A percentile compares a stretch with the other conserved stretches of the same genome.
These are phyloP conservation scores for Pentamera pediparva DNA, from an alignment of 53 echinoderm and acorn worm genomes.

Conservation along the genomic window DNA sequence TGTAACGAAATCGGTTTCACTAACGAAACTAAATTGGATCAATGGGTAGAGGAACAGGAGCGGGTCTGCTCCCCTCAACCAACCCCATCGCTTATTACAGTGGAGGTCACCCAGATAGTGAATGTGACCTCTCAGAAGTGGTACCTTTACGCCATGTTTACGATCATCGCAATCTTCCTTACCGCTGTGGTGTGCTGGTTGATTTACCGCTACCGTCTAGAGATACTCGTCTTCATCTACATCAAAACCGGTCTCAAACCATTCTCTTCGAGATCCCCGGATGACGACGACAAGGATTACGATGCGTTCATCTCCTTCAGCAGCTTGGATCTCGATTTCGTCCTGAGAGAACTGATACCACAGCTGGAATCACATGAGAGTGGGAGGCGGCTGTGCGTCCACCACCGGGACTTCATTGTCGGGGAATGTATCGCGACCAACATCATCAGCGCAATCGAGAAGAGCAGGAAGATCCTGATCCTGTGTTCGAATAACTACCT, in stretches of 20 bases:
- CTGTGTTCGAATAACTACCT: slow-evolving; percentile 56
- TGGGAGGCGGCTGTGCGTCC: slow-evolving; percentile 43
- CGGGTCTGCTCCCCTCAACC: no score
- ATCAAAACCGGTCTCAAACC: slow-evolving; percentile 13
- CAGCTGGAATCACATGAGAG: slow-evolving; percentile 45
- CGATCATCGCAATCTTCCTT: neutral
- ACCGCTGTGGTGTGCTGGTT: neutral
- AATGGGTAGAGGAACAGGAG: neutral
- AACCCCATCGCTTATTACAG: no score
- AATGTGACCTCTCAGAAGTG: no score
- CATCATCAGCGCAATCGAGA: slow-evolving; percentile 56
- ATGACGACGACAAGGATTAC: slow-evolving; percentile 35
- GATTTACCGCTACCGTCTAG: slow-evolving; percentile 18
- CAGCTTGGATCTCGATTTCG: slow-evolving; percentile 50
- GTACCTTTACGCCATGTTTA: no score
- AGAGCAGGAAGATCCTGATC: slow-evolving; percentile 49
- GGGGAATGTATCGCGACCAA: slow-evolving; percentile 64
- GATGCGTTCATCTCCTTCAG: slow-evolving; percentile 76
- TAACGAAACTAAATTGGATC: slow-evolving; percentile 1
- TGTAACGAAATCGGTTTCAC: neutral
- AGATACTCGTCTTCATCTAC: slow-evolving; percentile 47
- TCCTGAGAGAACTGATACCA: slow-evolving; percentile 43
- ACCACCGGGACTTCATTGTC: slow-evolving; percentile 66
- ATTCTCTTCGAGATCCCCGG: neutral
- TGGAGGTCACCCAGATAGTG: no score